These are phyloP conservation scores for Lissonota sp. DNA, from an alignment of 2,888 invertebrate genomes.

Conservation along the genomic window DNA sequence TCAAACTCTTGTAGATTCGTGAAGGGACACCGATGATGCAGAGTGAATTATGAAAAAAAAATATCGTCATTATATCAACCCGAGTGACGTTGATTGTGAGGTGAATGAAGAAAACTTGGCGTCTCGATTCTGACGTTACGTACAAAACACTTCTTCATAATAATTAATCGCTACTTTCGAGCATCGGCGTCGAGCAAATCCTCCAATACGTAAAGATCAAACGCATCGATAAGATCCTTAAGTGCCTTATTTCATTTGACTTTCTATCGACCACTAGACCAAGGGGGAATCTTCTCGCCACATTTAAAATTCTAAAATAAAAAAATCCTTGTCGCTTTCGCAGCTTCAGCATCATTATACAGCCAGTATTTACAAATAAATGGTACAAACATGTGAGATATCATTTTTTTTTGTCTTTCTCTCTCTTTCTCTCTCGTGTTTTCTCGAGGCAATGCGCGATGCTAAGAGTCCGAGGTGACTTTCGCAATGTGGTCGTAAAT, in stretches of 20 bases:
- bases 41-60: constrained; percentile 2
- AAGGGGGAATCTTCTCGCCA: constrained; percentile 6
- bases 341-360: constrained; percentile 30
- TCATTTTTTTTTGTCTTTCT: neutral
- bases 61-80: constrained; percentile 1
- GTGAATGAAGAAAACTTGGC: neutral
- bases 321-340: constrained; percentile 28
- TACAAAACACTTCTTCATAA: constrained; percentile 40
- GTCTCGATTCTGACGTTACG: constrained; percentile 21
- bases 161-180: neutral
- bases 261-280: constrained; percentile 45
- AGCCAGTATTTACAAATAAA: constrained; percentile 35
- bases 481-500: constrained; percentile 58
- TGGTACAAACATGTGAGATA: constrained; percentile 1
- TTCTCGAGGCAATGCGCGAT: constrained; percentile 7
- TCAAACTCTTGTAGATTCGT: neutral
- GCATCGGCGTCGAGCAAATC: constrained; percentile 35
- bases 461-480: constrained; percentile 37
- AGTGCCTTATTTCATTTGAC: constrained; percentile 63
- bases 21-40: neutral
- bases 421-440: neutral
- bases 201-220: constrained; percentile 60
- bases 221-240: constrained; percentile 70
- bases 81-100: neutral
- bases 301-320: constrained; percentile 39